These are phyloP conservation scores for Synanthedon vespiformis DNA, from an alignment of 2,888 invertebrate species.

Conservation along the genomic window DNA sequence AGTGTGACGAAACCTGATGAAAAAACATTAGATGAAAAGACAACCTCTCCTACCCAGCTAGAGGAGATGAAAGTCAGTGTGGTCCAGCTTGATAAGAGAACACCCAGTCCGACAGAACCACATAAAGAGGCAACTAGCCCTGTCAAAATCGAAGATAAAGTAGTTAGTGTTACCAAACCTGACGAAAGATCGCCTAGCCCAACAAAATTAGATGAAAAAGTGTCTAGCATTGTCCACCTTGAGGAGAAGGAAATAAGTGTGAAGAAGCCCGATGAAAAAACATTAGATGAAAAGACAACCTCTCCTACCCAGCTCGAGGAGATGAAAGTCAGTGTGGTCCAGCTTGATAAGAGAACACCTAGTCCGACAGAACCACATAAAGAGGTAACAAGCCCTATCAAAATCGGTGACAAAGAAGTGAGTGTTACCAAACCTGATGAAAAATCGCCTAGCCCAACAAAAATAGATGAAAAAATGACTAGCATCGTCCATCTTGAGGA, in stretches of 20 bases:
- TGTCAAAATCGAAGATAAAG: slow-evolving; percentile 4
- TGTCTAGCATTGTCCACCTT: neutral
- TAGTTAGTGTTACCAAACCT: slow-evolving; percentile 1
- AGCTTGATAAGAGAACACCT: no score
- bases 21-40: neutral
- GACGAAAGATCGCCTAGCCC: slow-evolving; percentile 3
- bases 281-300: neutral
- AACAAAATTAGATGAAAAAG: slow-evolving; percentile 5
- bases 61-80: neutral
- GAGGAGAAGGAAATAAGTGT: neutral
- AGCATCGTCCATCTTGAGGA: no score
- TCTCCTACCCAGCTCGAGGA: neutral
- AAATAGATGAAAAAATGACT: neutral
- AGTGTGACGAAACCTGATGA: no score
- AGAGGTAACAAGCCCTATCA: no score
- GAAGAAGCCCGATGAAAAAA: neutral
- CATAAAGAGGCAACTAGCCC: neutral
- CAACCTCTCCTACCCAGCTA: neutral
- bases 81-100: slow-evolving; percentile 2
- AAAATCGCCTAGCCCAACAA: slow-evolving; percentile 1
- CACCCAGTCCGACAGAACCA: neutral
- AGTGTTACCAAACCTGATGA: slow-evolving; percentile 3
- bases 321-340: no score
- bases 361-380: no score
- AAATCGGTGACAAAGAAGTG: no score